phyloP scores from a whole-genome alignment of 2,797 vertebrate species.

The Hippocampus kuda region DNA sequence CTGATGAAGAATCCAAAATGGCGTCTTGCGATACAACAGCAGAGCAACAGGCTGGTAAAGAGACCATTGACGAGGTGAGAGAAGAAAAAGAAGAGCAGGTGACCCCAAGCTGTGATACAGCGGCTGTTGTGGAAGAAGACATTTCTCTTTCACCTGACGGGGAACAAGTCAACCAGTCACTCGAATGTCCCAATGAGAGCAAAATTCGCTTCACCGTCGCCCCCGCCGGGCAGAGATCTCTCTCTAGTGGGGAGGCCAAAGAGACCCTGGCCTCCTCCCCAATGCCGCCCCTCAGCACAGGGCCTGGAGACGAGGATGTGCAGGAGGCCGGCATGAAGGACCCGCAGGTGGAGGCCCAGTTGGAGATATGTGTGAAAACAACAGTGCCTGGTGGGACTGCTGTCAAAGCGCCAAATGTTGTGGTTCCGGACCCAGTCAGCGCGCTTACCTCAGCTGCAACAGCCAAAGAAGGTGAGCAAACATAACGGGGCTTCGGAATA shows the following conservation, averaged over 20 bases:
- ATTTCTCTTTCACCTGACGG: neutral
- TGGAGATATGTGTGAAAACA: constrained; percentile 4
- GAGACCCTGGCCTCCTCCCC: constrained; percentile 38
- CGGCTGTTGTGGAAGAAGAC: constrained; percentile 1
- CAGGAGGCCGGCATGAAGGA: constrained; percentile 14
- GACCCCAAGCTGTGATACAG: neutral
- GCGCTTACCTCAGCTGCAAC: constrained; percentile 14
- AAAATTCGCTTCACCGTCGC: constrained; percentile 63
- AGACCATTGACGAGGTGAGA: neutral
- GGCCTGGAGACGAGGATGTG: constrained; percentile 39
- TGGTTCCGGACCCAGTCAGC: constrained; percentile 1
- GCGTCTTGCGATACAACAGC: neutral
- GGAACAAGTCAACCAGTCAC: neutral
- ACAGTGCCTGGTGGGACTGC: constrained; percentile 22
- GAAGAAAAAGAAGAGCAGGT: constrained; percentile 14
- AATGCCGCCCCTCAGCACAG: neutral
- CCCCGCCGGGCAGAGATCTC: constrained; percentile 69
- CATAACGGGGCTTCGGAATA: neutral
- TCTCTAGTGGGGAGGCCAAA: constrained; percentile 36
- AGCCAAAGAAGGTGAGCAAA: constrained; percentile 29
- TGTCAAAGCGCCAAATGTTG: constrained; percentile 10
- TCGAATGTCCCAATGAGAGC: constrained; percentile 32
- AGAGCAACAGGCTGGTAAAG: neutral
- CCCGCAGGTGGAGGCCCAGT: neutral
- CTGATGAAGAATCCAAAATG: neutral